Evolutionary conservation across 2,888 invertebrate genomes (phyloP), one percentile per base, ranked within the genome.

Genomic region (Metalampra italica): DNA sequence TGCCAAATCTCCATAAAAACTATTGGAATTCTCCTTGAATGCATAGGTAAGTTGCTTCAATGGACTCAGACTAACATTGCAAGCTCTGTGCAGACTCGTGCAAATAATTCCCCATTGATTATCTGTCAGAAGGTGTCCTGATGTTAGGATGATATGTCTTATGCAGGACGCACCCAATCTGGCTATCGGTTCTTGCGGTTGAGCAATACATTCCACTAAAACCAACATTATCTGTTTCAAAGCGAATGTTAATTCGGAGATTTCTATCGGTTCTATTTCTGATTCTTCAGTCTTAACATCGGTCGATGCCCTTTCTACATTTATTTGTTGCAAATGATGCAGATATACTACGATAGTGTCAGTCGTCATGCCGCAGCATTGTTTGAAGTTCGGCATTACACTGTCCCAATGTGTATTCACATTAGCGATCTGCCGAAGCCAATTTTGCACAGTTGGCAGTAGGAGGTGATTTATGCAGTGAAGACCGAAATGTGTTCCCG

Each of bases 101-200:
- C 95, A 95, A 45, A 95, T 92, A 29, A 97, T 93, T 79, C 95
- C 93, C 98, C 98, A 98, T 80, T 97, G 96, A 46, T 93, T 91
- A 41, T 94, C 91, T 3, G 95, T 94, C 46, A 98, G 90, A 38
- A 96, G 91, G 66, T 94, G 94, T 2, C 95, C 96, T 15, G 95
- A 95, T 53, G 95, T 95, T 51, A 97, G 89, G 57, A 97, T 92
- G 12, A 96, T 92, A 71, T 96, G 96, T 54, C 96, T 92, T 54
- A 98, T 93, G 72, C 98, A 98, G 5, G 97, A 97, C 54, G 97
- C 97, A 11, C 98, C 98, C 12, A 98, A 91, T 59, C 98, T 91
- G 0, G 98, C 97, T 46, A 98, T 94, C 36, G 95, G 93, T 81
- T 98, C 98, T 60, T 94, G 94, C 0, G 97, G 95, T 72, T 97